A percentile compares a stretch with the other conserved stretches of the same genome.
Conservation (phyloP, 2,797 vertebrate species). For the Kryptolebias ocellatus region DNA sequence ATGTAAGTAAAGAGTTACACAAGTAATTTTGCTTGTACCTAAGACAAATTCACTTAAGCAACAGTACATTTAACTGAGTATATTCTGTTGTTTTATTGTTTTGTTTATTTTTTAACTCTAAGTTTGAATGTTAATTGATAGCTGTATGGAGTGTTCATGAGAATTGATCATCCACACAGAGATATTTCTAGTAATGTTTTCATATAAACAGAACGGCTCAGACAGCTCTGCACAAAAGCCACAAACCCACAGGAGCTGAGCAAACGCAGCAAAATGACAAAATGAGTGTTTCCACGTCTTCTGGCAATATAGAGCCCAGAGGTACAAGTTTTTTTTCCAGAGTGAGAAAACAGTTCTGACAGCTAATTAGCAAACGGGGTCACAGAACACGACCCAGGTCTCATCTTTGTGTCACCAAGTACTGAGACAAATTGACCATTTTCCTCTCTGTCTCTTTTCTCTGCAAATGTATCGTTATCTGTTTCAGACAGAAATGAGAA, state of each 20-base stretch:
- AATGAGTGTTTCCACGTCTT: constrained; percentile 39
- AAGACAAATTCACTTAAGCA: no score
- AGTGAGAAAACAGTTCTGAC: constrained; percentile 73
- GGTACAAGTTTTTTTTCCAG: constrained; percentile 49
- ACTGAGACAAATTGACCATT: constrained; percentile 33
- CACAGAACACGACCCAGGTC: constrained; percentile 47
- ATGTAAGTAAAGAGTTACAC: no score
- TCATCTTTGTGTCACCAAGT: constrained; percentile 45
- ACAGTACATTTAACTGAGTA: no score
- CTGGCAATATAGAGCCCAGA: constrained; percentile 44
- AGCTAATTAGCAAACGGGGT: constrained; percentile 75
- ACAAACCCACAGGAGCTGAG: constrained; percentile 10
- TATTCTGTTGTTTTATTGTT: background rate
- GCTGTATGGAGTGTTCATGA: constrained; percentile 38
- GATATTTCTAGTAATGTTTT: constrained; percentile 34
- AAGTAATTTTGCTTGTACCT: no score
- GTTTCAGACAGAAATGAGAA: background rate
- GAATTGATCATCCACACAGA: constrained; percentile 2
- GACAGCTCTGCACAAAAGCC: constrained; percentile 21
- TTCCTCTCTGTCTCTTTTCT: background rate
- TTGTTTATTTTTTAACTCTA: background rate
- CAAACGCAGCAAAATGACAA: constrained; percentile 15
- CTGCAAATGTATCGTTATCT: constrained; percentile 17
- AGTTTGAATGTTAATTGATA: constrained; percentile 22
- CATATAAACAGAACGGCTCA: constrained; percentile 7